These are phyloP conservation scores for Panthera uncia DNA, from an alignment of 2,113 vertebrate species.

Conservation along the genomic window DNA sequence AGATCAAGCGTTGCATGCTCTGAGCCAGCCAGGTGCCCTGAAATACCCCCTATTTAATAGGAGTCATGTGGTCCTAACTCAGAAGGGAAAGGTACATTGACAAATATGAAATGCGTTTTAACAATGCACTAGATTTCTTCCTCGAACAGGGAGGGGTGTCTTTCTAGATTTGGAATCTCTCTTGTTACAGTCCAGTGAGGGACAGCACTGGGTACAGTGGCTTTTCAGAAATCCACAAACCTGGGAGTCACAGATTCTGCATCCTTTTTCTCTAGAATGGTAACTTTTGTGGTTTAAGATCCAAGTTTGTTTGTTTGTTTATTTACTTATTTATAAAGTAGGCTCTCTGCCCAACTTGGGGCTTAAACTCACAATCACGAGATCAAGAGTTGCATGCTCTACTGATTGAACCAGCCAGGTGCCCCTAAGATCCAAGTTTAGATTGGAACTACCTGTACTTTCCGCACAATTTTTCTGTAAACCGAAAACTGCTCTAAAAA, in stretches of 20 bases:
- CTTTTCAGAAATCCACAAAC: neutral
- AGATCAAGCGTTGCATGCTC: neutral
- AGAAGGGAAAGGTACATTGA: neutral
- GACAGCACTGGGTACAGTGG: neutral
- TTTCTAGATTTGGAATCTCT: neutral
- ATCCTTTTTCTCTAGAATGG: neutral
- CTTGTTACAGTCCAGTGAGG: neutral
- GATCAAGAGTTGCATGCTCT: neutral
- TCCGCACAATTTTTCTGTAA: neutral
- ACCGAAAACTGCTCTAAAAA: conserved; percentile 38
- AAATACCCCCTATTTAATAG: neutral
- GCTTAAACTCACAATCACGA: neutral
- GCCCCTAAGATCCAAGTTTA: conserved; percentile 15
- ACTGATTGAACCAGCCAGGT: neutral
- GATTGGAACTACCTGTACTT: conserved; percentile 37
- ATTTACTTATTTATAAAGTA: neutral
- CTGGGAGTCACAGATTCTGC: neutral
- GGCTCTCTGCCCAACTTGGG: neutral
- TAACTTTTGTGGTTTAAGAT: conserved; percentile 21
- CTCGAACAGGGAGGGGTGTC: neutral
- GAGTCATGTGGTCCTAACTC: neutral
- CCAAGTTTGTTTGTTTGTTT: neutral
- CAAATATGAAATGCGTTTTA: neutral
- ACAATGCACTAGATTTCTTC: neutral
- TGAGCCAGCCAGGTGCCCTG: neutral